These are phyloP conservation scores for Aricia agestis DNA, from an alignment of 1,140 invertebrate species.

Conservation along the genomic window DNA sequence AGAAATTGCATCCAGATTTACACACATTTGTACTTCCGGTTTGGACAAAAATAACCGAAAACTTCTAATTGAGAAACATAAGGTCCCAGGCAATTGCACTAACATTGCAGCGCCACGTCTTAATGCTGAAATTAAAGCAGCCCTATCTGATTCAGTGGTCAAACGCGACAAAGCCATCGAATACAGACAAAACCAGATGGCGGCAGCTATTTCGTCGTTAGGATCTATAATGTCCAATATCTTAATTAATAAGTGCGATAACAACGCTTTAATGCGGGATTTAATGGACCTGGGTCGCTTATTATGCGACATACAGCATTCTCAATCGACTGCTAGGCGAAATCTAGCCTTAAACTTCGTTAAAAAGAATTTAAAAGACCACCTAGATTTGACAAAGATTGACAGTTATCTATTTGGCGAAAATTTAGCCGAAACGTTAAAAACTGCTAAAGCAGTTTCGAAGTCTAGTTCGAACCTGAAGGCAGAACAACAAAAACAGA, in stretches of 20 bases:
- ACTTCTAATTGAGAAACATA: neutral
- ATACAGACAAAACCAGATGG: neutral
- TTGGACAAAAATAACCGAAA: neutral
- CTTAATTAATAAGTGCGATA: neutral
- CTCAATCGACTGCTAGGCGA: conserved; percentile 20
- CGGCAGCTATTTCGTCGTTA: neutral
- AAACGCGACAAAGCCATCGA: conserved; percentile 7
- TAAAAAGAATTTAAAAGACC: conserved; percentile 30
- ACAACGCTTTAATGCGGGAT: neutral
- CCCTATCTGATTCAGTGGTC: neutral
- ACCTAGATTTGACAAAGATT: conserved; percentile 25
- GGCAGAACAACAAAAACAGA: too few relatives aligned
- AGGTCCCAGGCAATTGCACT: neutral
- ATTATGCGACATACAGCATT: conserved; percentile 19
- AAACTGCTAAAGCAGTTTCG: conserved; percentile 27
- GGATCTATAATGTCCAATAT: neutral
- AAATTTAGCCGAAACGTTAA: conserved; percentile 26
- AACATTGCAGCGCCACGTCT: conserved; percentile 1
- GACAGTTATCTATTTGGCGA: conserved; percentile 28
- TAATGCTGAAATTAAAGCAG: conserved; percentile 15
- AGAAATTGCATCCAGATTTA: neutral
- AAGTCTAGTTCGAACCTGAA: conserved; percentile 18
- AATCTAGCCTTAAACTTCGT: conserved; percentile 17
- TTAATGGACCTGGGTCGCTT: conserved; percentile 10
- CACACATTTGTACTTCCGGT: neutral